These are phyloP conservation scores for Aphis gossypii DNA, from an alignment of 1,140 invertebrate genomes.

Conservation along the genomic window DNA sequence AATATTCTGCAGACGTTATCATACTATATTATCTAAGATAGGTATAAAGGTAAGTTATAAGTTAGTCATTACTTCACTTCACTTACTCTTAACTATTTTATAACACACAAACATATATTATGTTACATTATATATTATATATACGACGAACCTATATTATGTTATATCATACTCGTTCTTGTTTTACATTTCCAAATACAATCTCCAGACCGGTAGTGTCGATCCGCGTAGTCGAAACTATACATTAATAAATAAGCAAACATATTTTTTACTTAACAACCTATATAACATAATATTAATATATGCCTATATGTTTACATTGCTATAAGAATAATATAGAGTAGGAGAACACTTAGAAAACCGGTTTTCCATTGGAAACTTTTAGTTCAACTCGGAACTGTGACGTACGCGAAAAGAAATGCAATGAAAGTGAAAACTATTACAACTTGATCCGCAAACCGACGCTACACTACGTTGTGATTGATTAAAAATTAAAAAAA, in stretches of 20 bases:
- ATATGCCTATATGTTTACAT: background rate
- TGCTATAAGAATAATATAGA: background rate
- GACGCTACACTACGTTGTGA: background rate
- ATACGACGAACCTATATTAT: background rate
- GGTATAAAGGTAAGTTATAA: too few relatives aligned
- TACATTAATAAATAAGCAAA: background rate
- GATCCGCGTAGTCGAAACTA: background rate
- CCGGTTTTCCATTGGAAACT: slow-evolving; percentile 52
- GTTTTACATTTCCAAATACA: background rate
- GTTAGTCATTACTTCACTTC: background rate
- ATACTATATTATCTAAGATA: background rate
- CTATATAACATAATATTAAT: background rate
- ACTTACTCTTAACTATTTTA: background rate
- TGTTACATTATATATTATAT: background rate
- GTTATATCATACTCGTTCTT: background rate
- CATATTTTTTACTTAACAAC: background rate
- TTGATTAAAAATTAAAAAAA: background rate
- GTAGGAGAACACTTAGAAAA: background rate
- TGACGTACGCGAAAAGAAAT: slow-evolving; percentile 9
- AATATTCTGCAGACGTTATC: background rate
- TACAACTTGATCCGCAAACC: background rate
- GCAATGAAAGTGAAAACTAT: slow-evolving; percentile 24
- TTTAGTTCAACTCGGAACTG: background rate
- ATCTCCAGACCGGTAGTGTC: background rate
- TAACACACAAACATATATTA: background rate